Conservation (phyloP, 2,797 vertebrate genomes). For the Pteronotus mesoamericanus region DNA sequence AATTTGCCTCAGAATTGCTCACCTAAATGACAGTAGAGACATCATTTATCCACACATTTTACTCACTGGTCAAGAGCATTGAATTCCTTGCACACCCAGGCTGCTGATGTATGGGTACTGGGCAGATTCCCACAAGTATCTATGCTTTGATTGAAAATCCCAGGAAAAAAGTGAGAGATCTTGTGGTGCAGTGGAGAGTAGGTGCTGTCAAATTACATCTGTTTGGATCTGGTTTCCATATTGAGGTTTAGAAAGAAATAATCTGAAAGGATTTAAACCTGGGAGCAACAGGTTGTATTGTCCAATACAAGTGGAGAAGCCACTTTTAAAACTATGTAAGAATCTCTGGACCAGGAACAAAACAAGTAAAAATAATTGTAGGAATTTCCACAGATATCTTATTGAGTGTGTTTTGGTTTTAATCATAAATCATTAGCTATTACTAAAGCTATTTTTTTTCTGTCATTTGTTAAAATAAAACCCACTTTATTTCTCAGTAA, state of each 20-base stretch:
- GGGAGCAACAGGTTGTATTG: background rate
- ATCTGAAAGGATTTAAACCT: background rate
- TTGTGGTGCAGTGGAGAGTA: background rate
- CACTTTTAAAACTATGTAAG: background rate
- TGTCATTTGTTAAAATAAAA: background rate
- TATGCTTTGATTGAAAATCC: background rate
- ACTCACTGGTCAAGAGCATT: background rate
- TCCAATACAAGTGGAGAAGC: background rate
- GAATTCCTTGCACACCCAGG: background rate
- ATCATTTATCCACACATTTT: background rate
- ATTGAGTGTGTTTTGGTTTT: background rate
- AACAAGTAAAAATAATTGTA: background rate
- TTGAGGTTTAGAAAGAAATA: background rate
- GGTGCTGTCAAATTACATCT: background rate
- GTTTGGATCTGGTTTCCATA: background rate
- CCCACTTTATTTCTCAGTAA: background rate
- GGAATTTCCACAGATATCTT: background rate
- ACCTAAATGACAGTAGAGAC: background rate
- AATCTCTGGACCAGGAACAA: background rate
- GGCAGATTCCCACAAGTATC: background rate
- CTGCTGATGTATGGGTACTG: background rate
- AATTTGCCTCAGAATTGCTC: background rate
- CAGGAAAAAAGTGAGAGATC: background rate
- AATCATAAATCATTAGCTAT: background rate
- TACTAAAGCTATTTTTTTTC: background rate